Evolutionary conservation across 2,113 vertebrate genomes (phyloP).

Genomic region (Argyrosomus japonicus): DNA sequence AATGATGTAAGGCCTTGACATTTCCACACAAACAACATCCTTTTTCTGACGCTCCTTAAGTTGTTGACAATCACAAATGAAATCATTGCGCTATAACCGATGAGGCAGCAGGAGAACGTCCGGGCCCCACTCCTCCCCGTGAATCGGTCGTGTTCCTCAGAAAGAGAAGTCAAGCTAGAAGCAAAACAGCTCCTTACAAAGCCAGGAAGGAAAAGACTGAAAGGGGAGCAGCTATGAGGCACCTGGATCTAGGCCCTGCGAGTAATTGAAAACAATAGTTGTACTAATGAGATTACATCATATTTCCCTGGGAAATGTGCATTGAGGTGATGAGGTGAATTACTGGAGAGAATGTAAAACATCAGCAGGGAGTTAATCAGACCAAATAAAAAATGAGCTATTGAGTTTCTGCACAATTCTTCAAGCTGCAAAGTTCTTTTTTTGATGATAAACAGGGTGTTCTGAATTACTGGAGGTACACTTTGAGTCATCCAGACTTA

Average conservation of each 20-base stretch:
- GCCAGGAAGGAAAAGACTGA: conserved; percentile 67
- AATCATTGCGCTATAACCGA: conserved; percentile 37
- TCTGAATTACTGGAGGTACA: no score
- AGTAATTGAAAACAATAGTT: conserved; percentile 57
- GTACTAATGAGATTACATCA: conserved; percentile 48
- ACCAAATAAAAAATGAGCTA: neutral
- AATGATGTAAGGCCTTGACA: conserved; percentile 44
- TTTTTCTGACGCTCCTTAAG: neutral
- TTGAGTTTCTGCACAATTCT: neutral
- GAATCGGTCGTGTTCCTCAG: conserved; percentile 26
- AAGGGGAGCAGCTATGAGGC: conserved; percentile 26
- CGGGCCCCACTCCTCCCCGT: conserved; percentile 5
- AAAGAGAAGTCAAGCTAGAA: conserved; percentile 10
- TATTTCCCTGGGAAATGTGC: conserved; percentile 38
- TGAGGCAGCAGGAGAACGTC: conserved; percentile 7
- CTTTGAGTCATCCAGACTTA: no score
- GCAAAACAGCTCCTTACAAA: conserved; percentile 66
- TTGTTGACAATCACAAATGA: conserved; percentile 40
- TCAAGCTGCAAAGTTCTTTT: neutral
- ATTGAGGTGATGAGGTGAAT: conserved; percentile 32
- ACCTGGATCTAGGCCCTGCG: conserved; percentile 36
- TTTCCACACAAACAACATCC: conserved; percentile 10
- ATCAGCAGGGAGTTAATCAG: neutral
- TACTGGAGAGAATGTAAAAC: neutral
- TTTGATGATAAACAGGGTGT: no score